These are phyloP conservation scores for Ameiurus melas DNA, from an alignment of 2,113 vertebrate genomes.

Conservation along the genomic window DNA sequence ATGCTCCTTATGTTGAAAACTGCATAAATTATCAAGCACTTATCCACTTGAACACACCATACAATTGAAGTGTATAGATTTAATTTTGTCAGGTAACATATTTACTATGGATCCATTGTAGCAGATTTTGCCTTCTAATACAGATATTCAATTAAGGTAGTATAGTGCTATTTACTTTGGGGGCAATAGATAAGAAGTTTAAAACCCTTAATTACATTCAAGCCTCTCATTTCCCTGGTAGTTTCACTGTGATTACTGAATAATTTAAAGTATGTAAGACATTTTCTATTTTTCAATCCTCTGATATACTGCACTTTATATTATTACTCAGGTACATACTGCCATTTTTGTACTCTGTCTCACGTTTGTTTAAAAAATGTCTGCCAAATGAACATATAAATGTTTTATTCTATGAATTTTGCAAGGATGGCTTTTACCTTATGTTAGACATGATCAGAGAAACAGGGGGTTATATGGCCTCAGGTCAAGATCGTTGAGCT, in stretches of 20 bases:
- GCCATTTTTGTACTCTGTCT: neutral
- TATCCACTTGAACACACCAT: constrained; percentile 1
- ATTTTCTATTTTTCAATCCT: neutral
- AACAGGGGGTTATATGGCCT: neutral
- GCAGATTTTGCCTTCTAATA: neutral
- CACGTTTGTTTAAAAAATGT: neutral
- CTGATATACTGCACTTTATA: too few relatives aligned
- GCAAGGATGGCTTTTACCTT: neutral
- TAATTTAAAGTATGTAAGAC: neutral
- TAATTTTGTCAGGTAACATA: neutral
- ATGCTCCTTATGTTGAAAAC: neutral
- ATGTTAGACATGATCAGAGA: neutral
- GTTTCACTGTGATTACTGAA: neutral
- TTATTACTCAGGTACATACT: neutral
- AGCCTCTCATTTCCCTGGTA: neutral
- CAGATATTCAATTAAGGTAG: neutral
- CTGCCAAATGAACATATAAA: neutral
- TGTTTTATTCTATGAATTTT: neutral
- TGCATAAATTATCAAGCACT: constrained; percentile 2
- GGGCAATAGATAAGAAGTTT: neutral
- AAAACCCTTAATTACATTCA: neutral
- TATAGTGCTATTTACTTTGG: neutral
- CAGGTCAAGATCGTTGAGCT: neutral
- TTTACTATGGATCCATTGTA: neutral
- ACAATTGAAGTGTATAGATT: neutral